Conservation (phyloP, 1,140 invertebrate genomes). For the Cryptotermes secundus region DNA sequence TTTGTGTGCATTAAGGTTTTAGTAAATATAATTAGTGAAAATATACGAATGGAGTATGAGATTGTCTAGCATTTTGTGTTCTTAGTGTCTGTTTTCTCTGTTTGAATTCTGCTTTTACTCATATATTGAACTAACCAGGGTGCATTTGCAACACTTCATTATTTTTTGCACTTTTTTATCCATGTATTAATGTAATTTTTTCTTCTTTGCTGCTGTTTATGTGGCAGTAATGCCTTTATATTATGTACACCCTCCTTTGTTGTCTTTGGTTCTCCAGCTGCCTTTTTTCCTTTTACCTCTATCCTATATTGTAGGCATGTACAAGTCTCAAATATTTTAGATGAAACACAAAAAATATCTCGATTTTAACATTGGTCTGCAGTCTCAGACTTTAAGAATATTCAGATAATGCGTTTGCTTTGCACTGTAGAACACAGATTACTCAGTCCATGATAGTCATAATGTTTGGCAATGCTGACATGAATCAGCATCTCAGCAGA, state of each 20-base stretch:
- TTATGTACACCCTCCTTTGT: not conserved
- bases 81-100: not conserved
- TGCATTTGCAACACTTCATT: constrained; percentile 54
- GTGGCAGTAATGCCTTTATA: constrained; percentile 29
- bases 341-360: no score
- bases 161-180: constrained; percentile 34
- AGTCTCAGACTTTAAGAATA: no score
- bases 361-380: no score
- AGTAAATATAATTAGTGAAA: not conserved
- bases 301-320: not conserved
- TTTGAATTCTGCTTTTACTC: constrained; percentile 31
- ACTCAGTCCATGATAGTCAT: no score
- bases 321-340: no score
- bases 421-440: no score
- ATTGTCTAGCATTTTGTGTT: constrained; percentile 5
- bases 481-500: no score
- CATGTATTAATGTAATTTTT: constrained; percentile 22
- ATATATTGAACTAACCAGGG: constrained; percentile 48
- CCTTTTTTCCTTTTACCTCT: constrained; percentile 21
- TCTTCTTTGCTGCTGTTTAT: constrained; percentile 25
- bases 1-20: not conserved
- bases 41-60: not conserved
- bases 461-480: no score
- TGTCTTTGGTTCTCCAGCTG: not conserved
- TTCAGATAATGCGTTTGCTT: no score